Evolutionary conservation across 2,113 vertebrate genomes (phyloP), one percentile per base, ranked within the genome.

Genomic region (Lagopus muta): DNA sequence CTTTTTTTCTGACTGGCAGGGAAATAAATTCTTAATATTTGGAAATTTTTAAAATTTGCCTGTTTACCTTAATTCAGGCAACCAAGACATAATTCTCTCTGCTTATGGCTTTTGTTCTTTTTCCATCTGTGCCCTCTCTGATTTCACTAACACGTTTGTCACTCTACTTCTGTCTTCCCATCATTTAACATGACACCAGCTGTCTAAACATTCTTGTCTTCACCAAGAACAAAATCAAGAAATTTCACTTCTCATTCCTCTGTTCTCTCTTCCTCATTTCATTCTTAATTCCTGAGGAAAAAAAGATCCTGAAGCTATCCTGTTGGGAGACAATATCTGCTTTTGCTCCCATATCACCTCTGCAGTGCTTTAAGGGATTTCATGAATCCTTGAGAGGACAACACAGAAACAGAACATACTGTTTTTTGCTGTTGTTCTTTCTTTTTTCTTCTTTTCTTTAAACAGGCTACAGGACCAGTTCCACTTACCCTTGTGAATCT

Each of bases 71-170:
- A 91, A 88, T 67, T 85, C 73, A 75, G 57, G 32, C 64, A 80
- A 74, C 42, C 36, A 42, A 13, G 50, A 91, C 52, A 81, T 21
- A 91, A 54, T 83, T 92, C 34, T 92, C 64, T 83, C 80, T 82
- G 72, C 72, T 91, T 81, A 74, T 88, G 85, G 69, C 85, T 92
- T 96, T 96, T 88, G 82, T 96, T 96, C 91, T 92, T 95, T 92
- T 90, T 94, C 94, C 85, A 95, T 97, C 87, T 97, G 89, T 88
- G 86, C 85, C 95, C 89, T 48, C 81, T 90, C 93, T 90, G 60
- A 89, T 88, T 94, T 93, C 89, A 90, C 69, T 76, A 90, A 40
- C 86, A 94, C 20, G 3, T 91, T 95, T 89, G 82, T 96, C 95
- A 91, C 65, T 95, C 79, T 86, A 21, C 90, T 95, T 89, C 93